A percentile compares a stretch with the other conserved stretches of the same genome.
phyloP scores from a whole-genome alignment of 2,113 vertebrate species.

The Strix aluco region DNA sequence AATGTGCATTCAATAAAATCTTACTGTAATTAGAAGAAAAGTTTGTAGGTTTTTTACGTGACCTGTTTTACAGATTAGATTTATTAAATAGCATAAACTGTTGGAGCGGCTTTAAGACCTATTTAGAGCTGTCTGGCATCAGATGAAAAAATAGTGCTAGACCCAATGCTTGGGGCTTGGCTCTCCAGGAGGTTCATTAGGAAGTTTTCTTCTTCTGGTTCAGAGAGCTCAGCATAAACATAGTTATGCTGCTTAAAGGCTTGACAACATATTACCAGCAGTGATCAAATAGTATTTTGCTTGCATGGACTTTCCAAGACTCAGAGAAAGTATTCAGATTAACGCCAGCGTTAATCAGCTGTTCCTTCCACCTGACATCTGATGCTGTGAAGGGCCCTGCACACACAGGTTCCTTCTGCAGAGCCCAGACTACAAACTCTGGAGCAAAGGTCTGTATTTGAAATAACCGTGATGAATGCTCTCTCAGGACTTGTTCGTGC shows the following conservation, averaged over 20 bases:
- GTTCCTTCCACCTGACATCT: accelerated
- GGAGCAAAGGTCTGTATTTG: neutral
- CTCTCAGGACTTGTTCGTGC: neutral
- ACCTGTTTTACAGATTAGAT: slow-evolving; percentile 68
- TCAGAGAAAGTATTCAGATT: accelerated
- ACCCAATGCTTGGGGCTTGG: neutral
- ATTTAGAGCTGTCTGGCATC: neutral
- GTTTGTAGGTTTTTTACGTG: slow-evolving; percentile 54
- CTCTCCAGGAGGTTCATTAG: slow-evolving; percentile 30
- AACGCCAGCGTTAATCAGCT: too few species aligned
- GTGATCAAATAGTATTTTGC: neutral
- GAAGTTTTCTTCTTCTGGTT: neutral
- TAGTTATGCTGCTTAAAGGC: neutral
- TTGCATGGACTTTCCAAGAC: neutral
- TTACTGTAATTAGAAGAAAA: slow-evolving; percentile 77
- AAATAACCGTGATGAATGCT: neutral
- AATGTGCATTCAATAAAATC: slow-evolving; percentile 76
- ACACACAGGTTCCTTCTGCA: neutral
- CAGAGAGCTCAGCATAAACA: neutral
- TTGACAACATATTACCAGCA: neutral
- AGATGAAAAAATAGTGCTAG: neutral
- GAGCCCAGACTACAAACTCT: neutral
- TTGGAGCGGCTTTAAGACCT: slow-evolving; percentile 29
- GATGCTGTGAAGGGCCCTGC: accelerated
- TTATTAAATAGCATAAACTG: slow-evolving; percentile 46